These are phyloP conservation scores for Paratilapia polleni DNA, from an alignment of 2,113 vertebrate species.

Conservation along the genomic window DNA sequence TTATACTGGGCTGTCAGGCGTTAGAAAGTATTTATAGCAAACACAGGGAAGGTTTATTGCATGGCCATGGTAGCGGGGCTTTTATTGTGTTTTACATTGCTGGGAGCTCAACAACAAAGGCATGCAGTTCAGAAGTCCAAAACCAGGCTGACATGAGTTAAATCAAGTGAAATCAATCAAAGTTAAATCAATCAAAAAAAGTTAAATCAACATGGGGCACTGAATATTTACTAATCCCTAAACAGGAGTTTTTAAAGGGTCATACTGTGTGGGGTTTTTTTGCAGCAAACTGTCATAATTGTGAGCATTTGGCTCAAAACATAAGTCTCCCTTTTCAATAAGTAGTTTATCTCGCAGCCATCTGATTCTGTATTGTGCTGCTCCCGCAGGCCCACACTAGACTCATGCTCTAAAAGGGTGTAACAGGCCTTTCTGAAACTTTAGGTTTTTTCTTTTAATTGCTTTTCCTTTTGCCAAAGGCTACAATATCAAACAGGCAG, in stretches of 20 bases:
- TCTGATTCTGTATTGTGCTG: background rate
- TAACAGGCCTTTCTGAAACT: background rate
- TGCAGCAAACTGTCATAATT: background rate
- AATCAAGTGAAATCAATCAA: too few species aligned
- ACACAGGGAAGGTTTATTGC: background rate
- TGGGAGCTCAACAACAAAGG: background rate
- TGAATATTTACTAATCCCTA: background rate
- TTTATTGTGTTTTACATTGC: background rate
- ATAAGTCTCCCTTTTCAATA: background rate
- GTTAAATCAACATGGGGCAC: background rate
- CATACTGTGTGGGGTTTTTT: background rate
- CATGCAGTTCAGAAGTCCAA: background rate
- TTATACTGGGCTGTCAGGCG: slow-evolving; percentile 3
- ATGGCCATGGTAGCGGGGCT: background rate
- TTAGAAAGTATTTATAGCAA: background rate
- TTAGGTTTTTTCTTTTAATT: background rate
- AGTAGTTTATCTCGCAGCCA: background rate
- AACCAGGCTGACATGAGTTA: background rate
- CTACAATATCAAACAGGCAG: background rate
- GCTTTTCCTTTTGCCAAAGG: background rate
- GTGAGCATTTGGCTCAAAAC: background rate
- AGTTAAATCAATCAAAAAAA: too few species aligned
- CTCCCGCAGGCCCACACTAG: background rate
- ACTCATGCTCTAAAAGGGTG: too few species aligned
- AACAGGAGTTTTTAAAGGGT: background rate